Evolutionary conservation across 2,888 invertebrate genomes (phyloP).

Genomic region (Aspidapion aeneum): DNA sequence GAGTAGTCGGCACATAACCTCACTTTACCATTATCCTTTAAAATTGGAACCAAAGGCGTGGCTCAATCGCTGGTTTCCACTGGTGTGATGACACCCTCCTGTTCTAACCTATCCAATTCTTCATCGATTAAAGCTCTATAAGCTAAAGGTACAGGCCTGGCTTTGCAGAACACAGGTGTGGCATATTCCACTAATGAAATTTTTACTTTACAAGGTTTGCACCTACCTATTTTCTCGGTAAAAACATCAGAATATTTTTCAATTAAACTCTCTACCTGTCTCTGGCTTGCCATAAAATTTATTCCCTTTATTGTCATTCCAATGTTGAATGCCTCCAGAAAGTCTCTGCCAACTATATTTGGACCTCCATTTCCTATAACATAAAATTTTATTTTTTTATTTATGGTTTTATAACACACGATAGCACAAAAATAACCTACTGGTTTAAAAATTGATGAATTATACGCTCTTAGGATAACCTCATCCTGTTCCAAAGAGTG

Average conservation of each 20-base stretch:
- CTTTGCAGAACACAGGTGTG: conserved; percentile 15
- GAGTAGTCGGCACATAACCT: too few relatives aligned
- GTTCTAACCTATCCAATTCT: conserved; percentile 21
- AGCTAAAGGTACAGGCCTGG: conserved; percentile 20
- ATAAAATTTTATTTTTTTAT: neutral
- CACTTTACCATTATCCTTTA: too few relatives aligned
- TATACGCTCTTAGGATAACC: neutral
- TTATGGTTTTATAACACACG: neutral
- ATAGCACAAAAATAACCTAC: neutral
- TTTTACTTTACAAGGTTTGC: conserved; percentile 6
- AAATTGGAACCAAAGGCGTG: too few relatives aligned
- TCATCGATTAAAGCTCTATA: conserved; percentile 19
- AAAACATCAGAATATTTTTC: conserved; percentile 5
- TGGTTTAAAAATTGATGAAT: neutral
- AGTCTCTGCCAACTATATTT: conserved; percentile 14
- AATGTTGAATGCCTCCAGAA: conserved; percentile 5
- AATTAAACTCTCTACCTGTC: conserved; percentile 1
- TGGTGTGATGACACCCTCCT: conserved; percentile 16
- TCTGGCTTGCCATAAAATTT: neutral
- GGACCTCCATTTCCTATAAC: neutral
- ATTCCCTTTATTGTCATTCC: neutral
- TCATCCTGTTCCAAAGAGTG: neutral
- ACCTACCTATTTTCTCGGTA: conserved; percentile 12
- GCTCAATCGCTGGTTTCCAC: conserved; percentile 24
- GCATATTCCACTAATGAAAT: conserved; percentile 8